These are phyloP conservation scores for Corbicula japonica DNA, from an alignment of 2,888 invertebrate species.

Conservation along the genomic window DNA sequence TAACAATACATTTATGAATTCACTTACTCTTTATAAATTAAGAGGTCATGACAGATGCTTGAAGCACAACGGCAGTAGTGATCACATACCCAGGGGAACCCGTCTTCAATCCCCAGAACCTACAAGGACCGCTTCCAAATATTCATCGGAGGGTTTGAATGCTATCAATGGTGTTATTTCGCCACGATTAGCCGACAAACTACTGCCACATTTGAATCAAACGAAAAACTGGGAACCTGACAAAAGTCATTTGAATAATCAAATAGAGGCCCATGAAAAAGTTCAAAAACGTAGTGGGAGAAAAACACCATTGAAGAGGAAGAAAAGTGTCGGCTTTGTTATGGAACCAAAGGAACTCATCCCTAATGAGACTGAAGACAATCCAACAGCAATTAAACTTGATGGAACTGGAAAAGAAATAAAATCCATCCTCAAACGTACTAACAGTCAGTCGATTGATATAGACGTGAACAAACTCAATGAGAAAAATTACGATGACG, in stretches of 20 bases:
- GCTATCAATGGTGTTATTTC: slow-evolving; percentile 36
- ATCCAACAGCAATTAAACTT: background rate
- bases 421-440: slow-evolving; percentile 60
- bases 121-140: slow-evolving; percentile 15
- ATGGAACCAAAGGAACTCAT: slow-evolving; percentile 45
- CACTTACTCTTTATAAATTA: slow-evolving; percentile 56
- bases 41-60: slow-evolving; percentile 64
- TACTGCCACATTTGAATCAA: background rate
- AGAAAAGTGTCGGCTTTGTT: slow-evolving; percentile 60
- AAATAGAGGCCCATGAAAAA: slow-evolving; percentile 4
- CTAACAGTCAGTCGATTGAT: slow-evolving; percentile 4
- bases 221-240: slow-evolving; percentile 43
- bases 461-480: background rate
- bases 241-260: slow-evolving; percentile 36
- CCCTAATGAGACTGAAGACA: slow-evolving; percentile 13
- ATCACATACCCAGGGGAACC: slow-evolving; percentile 56
- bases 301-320: slow-evolving; percentile 5
- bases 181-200: slow-evolving; percentile 12
- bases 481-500: slow-evolving; percentile 32
- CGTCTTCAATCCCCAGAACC: slow-evolving; percentile 37
- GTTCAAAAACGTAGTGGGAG: background rate
- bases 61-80: slow-evolving; percentile 31
- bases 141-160: slow-evolving; percentile 38
- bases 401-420: slow-evolving; percentile 28
- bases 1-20: slow-evolving; percentile 57